A percentile compares a stretch with the other conserved stretches of the same genome.
These are phyloP conservation scores for Cantharis flavilabris DNA, from an alignment of 2,888 invertebrate genomes.

Conservation along the genomic window DNA sequence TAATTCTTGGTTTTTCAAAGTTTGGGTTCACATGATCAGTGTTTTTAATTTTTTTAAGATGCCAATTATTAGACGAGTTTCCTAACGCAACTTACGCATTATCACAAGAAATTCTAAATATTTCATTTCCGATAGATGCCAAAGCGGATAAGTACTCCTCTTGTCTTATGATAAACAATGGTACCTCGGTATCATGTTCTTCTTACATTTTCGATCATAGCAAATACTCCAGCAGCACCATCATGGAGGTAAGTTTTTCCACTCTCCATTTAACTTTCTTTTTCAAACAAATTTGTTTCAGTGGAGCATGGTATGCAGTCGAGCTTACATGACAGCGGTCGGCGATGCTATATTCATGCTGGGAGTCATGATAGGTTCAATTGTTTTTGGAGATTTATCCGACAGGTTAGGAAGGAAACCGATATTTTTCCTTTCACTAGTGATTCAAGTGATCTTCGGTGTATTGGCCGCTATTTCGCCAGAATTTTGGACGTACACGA, in stretches of 20 bases:
- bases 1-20: not conserved
- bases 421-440: constrained; percentile 73
- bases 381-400: constrained; percentile 72
- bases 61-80: constrained; percentile 58
- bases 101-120: constrained; percentile 54
- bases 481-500: constrained; percentile 69
- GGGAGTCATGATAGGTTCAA: constrained; percentile 74
- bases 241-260: constrained; percentile 62
- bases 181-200: constrained; percentile 57
- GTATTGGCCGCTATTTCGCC: constrained; percentile 68
- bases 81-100: constrained; percentile 59
- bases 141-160: constrained; percentile 56
- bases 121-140: constrained; percentile 61
- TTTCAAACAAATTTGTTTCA: constrained; percentile 46
- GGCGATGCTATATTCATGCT: constrained; percentile 73
- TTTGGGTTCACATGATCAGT: not conserved
- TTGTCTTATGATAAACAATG: constrained; percentile 59
- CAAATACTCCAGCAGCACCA: constrained; percentile 65
- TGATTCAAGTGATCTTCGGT: constrained; percentile 71
- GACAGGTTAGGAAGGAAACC: constrained; percentile 73
- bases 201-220: constrained; percentile 65
- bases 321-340: constrained; percentile 65
- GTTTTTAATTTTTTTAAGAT: constrained; percentile 54
- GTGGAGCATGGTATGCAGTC: constrained; percentile 72
- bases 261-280: not conserved